Conservation (phyloP, 2,113 vertebrate genomes). For the Ardeotis arabs region DNA sequence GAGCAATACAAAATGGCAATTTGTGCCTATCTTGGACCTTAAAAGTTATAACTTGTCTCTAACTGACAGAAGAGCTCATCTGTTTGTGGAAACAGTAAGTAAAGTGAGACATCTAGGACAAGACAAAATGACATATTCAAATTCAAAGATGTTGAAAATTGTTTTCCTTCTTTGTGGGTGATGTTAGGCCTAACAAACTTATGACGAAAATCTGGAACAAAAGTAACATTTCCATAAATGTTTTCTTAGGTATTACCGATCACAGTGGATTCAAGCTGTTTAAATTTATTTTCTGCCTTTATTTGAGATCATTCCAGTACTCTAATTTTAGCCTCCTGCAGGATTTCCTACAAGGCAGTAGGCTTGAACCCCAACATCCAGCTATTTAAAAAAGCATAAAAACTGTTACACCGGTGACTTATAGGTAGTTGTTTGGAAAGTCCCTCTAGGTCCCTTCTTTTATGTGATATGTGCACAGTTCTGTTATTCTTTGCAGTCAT, state of each 20-base stretch:
- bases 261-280: not conserved
- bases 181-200: not conserved
- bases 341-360: not conserved
- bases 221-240: not conserved
- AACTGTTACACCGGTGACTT: not conserved
- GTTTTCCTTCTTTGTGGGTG: not conserved
- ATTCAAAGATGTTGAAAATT: not conserved
- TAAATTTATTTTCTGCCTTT: not conserved
- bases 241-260: not conserved
- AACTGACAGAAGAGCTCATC: not conserved
- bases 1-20: not conserved
- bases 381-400: not conserved
- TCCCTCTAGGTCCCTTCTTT: not conserved
- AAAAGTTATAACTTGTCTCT: not conserved
- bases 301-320: not conserved
- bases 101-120: not conserved
- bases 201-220: not conserved
- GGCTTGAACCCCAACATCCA: not conserved
- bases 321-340: not conserved
- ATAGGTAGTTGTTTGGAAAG: not conserved
- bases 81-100: not conserved
- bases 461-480: not conserved
- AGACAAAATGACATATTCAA: not conserved
- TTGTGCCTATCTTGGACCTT: constrained; percentile 16
- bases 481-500: not conserved